Evolutionary conservation across 2,888 invertebrate genomes (phyloP), one percentile per base, ranked within the genome.

Genomic region (Malthinus flaveolus): DNA sequence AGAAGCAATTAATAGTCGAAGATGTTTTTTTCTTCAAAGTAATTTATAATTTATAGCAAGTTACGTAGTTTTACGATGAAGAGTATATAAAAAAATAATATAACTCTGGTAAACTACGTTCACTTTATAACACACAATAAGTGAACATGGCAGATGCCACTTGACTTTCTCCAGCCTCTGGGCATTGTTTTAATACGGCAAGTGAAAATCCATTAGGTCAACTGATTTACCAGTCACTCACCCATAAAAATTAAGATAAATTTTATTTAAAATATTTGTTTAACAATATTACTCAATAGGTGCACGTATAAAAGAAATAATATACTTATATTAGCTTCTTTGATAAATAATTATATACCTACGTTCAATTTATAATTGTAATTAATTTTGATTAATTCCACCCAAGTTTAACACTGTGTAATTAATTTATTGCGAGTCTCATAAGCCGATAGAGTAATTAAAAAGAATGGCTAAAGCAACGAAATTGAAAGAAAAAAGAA

Each of bases 141-240:
- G 45, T 45, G 34, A 52, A 45, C 33, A 52, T n/a, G 15, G 31
- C 45, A 52, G 52, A 52, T 52, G 44, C 52, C 52, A 45, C 52
- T 51, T 51, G 42, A 51, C 50, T 52, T 52, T 52, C 52, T 52
- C 51, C 36, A 46, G 52, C 52, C 52, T 52, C 45, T 35, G 34
- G 52, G 42, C 7, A 36, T 45, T 1, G 23, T 37, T 23, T 23
- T 37, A 50, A 50, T 35, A 52, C 42, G 42, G 45, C 45, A 33
- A 52, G 52, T 52, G 52, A 52, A 52, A 52, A 46, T 34, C 39
- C 39, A 42, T 42, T 23, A 23, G 39, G 39, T 13, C 23, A 42
- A 42, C 23, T 34, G 13, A 49, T 42, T 34, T 23, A 33, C 35
- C 34, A 32, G 15, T 11, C 37, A 36, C 42, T 42, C 32, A 31